A percentile compares a stretch with the other conserved stretches of the same genome.
These are phyloP conservation scores for Ovibos moschatus DNA, from an alignment of 2,113 vertebrate genomes.

Conservation along the genomic window DNA sequence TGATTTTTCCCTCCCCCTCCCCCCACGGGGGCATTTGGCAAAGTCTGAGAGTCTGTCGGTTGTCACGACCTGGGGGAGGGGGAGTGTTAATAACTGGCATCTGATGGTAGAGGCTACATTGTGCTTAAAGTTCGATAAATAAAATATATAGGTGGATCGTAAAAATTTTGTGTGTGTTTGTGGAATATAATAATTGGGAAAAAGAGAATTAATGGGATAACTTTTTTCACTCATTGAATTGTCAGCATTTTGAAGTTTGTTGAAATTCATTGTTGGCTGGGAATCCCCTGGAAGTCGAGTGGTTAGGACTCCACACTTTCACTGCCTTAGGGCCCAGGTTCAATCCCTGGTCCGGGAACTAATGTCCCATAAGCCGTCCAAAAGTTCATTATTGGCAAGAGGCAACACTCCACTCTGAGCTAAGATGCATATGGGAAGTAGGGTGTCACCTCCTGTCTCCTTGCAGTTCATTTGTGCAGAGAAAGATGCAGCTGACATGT, in stretches of 20 bases:
- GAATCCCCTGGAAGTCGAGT: background rate
- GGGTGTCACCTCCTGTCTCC: background rate
- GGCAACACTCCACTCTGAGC: background rate
- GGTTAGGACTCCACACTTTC: background rate
- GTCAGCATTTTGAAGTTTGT: background rate
- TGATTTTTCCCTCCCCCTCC: background rate
- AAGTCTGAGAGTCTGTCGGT: background rate
- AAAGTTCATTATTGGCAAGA: background rate
- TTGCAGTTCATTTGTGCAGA: background rate
- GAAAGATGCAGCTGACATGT: background rate
- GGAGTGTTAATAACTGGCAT: background rate
- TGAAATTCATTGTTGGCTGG: background rate
- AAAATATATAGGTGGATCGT: background rate
- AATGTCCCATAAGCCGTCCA: background rate
- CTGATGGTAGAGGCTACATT: background rate
- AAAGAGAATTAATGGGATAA: background rate
- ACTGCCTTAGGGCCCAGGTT: background rate
- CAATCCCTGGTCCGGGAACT: background rate
- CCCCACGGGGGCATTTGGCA: background rate
- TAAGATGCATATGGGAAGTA: background rate
- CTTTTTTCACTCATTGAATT: background rate
- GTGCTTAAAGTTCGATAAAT: background rate
- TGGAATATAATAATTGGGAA: background rate
- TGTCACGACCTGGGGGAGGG: fast-evolving
- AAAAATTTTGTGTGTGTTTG: background rate